Percentiles rank a stretch among this genome's conserved stretches.
Conservation (phyloP, 2,797 vertebrate species). For the Sebastes hopkinsi region DNA sequence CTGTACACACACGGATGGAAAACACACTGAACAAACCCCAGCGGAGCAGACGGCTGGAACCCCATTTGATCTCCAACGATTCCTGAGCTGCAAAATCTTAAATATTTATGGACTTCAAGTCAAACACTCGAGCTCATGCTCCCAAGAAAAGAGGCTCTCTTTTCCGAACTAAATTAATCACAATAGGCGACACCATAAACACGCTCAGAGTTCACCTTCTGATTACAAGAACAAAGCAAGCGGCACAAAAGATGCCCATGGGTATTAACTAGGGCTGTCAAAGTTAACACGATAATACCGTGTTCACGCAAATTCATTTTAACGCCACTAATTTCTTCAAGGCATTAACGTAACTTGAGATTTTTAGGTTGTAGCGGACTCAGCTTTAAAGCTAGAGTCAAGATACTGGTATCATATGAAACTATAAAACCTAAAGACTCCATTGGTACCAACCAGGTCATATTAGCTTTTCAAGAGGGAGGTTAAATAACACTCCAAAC, state of each 20-base stretch:
- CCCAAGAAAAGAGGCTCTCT: conserved; percentile 1
- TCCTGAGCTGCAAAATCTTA: conserved; percentile 51
- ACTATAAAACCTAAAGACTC: too few relatives aligned
- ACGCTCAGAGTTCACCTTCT: conserved; percentile 2
- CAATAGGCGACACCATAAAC: not conserved
- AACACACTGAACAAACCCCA: not conserved
- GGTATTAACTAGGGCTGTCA: not conserved
- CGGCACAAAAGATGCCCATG: not conserved
- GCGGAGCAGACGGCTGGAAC: conserved; percentile 28
- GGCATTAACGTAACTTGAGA: fast-evolving
- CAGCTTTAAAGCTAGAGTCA: too few relatives aligned
- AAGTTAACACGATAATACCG: too few relatives aligned
- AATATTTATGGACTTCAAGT: conserved; percentile 58
- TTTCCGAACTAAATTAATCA: conserved; percentile 22
- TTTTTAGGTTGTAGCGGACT: too few relatives aligned
- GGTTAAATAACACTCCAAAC: too few relatives aligned
- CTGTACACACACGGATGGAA: not conserved
- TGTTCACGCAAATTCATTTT: too few relatives aligned
- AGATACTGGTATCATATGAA: too few relatives aligned
- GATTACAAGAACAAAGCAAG: conserved; percentile 12
- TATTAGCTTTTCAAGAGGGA: too few relatives aligned
- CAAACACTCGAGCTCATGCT: not conserved
- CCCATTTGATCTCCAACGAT: conserved; percentile 46
- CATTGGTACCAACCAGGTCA: too few relatives aligned
- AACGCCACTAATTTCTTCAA: too few relatives aligned